phyloP scores from a whole-genome alignment of 2,888 invertebrate genomes.

The Crioceris asparagi region DNA sequence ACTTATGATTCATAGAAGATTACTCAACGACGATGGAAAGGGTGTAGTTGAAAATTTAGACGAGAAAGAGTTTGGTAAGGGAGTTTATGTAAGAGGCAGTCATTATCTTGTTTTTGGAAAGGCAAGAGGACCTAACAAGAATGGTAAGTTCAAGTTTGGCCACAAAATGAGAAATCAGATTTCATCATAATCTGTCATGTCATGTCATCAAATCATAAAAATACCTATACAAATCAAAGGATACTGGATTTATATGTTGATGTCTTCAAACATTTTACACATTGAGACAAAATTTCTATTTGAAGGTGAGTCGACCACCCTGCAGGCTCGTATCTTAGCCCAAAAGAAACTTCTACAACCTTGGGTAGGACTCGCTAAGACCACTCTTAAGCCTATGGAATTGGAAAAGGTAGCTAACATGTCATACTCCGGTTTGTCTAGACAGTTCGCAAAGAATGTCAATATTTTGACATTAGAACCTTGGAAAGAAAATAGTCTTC shows the following conservation, averaged over 20 bases:
- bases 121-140: slow-evolving; percentile 4
- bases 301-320: slow-evolving; percentile 24
- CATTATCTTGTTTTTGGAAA: slow-evolving; percentile 24
- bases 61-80: slow-evolving; percentile 58
- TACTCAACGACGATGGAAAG: slow-evolving; percentile 77
- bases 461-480: slow-evolving; percentile 50
- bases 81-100: slow-evolving; percentile 55
- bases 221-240: no score
- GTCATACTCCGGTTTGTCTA: slow-evolving; percentile 9
- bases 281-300: slow-evolving; percentile 5
- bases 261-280: no score
- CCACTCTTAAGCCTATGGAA: no score
- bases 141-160: slow-evolving; percentile 13
- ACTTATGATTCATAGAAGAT: slow-evolving; percentile 69
- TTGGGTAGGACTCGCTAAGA: slow-evolving; percentile 30
- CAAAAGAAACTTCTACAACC: slow-evolving; percentile 47
- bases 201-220: no score
- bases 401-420: no score
- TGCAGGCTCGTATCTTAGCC: slow-evolving; percentile 39
- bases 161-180: not conserved
- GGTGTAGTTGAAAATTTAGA: slow-evolving; percentile 86
- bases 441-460: slow-evolving; percentile 43
- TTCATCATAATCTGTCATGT: no score
- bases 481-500: slow-evolving; percentile 39
- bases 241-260: no score